Percentiles rank a stretch among this genome's conserved stretches.
Conservation (phyloP, 64 coral and sea anemone genomes). For the Exaiptasia diaphana region DNA sequence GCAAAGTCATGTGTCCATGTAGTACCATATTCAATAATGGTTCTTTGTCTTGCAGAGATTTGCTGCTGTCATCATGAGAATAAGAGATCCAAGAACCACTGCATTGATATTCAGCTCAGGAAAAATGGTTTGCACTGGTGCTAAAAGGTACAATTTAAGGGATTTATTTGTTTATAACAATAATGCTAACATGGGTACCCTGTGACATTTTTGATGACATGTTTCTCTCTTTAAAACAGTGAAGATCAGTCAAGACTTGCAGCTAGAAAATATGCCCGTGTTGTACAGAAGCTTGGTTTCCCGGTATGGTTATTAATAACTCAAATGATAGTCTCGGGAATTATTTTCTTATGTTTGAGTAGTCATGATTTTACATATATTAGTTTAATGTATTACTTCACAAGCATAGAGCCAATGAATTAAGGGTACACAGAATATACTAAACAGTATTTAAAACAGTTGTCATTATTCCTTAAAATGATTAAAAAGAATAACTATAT, state of each 20-base stretch:
- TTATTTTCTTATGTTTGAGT: background rate
- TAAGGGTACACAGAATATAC: no score
- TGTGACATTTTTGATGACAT: no score
- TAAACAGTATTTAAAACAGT: no score
- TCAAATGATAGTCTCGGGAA: background rate
- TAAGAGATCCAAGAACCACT: slow-evolving; percentile 90
- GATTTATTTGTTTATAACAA: no score
- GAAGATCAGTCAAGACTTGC: slow-evolving; percentile 94
- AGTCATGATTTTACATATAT: no score
- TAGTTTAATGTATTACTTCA: no score
- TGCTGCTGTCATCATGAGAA: slow-evolving; percentile 99
- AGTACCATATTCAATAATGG: no score
- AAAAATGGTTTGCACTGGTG: slow-evolving; percentile 99
- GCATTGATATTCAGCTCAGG: slow-evolving; percentile 98
- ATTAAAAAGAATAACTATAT: no score
- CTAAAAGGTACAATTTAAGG: slow-evolving; percentile 66
- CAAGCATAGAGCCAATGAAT: no score
- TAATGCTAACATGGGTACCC: background rate
- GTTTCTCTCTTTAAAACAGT: no score
- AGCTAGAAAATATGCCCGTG: slow-evolving; percentile 97
- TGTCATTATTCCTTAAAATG: no score
- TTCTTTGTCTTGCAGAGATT: slow-evolving; percentile 65
- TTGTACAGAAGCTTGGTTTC: slow-evolving; percentile 99
- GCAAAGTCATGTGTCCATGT: no score
- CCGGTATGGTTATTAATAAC: slow-evolving; percentile 81